These are phyloP conservation scores for Hycleus cichorii DNA, from an alignment of 1,140 invertebrate genomes.

Conservation along the genomic window DNA sequence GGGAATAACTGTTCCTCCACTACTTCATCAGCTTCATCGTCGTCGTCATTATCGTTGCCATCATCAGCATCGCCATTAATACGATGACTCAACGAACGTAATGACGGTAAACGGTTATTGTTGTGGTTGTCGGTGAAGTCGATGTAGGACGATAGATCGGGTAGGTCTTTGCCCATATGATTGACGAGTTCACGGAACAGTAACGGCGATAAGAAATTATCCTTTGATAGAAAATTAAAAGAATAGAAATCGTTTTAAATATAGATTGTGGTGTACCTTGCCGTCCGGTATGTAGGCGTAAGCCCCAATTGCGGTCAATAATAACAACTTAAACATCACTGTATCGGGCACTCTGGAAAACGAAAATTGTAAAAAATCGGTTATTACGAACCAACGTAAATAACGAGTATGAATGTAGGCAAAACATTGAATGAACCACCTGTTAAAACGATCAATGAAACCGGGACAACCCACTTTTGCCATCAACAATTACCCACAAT, in stretches of 20 bases:
- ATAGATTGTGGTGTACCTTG: background rate
- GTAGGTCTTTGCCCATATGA: slow-evolving; percentile 20
- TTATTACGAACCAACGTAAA: background rate
- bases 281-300: slow-evolving; percentile 8
- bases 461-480: background rate
- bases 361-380: background rate
- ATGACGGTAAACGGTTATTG: slow-evolving; percentile 2
- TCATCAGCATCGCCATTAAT: slow-evolving; percentile 10
- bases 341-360: slow-evolving; percentile 3
- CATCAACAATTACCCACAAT: background rate
- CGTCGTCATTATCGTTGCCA: too few relatives aligned
- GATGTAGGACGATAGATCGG: slow-evolving; percentile 14
- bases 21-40: background rate
- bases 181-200: slow-evolving; percentile 20
- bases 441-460: slow-evolving; percentile 24
- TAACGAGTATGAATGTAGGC: background rate
- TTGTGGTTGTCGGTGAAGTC: slow-evolving; percentile 13
- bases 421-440: slow-evolving; percentile 24
- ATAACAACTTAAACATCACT: slow-evolving; percentile 4
- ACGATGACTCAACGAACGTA: slow-evolving; percentile 16
- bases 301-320: slow-evolving; percentile 6
- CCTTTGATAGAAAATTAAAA: slow-evolving; percentile 1
- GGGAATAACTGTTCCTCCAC: slow-evolving; percentile 21
- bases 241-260: background rate
- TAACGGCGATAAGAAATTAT: slow-evolving; percentile 11